Conservation (phyloP, 2,888 invertebrate species). For the Fissipunctia ypsillon region DNA sequence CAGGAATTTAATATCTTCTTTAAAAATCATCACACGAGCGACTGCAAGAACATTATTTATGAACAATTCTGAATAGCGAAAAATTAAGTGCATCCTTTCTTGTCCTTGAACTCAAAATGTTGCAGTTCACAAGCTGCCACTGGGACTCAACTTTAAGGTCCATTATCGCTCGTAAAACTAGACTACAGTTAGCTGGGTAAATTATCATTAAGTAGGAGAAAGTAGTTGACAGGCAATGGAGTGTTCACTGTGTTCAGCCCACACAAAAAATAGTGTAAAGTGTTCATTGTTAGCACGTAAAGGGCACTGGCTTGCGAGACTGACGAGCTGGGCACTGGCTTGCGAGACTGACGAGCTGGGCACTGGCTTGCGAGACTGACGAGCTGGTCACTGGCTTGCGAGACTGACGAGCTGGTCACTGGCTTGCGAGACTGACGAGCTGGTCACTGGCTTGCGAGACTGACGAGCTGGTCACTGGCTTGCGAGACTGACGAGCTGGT, state of each 20-base stretch:
- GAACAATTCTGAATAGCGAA: constrained; percentile 27
- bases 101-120: constrained; percentile 65
- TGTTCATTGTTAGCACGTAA: constrained; percentile 78
- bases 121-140: constrained; percentile 44
- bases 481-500: constrained; percentile 30
- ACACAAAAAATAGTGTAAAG: constrained; percentile 74
- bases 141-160: constrained; percentile 41
- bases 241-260: constrained; percentile 73
- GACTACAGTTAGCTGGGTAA: constrained; percentile 68
- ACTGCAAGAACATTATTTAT: constrained; percentile 34
- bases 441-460: too few species aligned
- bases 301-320: constrained; percentile 73
- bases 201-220: constrained; percentile 81
- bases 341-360: constrained; percentile 29
- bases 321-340: constrained; percentile 30
- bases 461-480: constrained; percentile 31
- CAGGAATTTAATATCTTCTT: constrained; percentile 2
- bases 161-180: constrained; percentile 43
- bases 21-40: constrained; percentile 9
- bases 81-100: constrained; percentile 55
- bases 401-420: constrained; percentile 31
- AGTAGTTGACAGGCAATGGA: constrained; percentile 72
- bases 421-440: too few species aligned
- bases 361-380: too few species aligned
- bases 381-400: constrained; percentile 25